Evolutionary conservation across 2,888 invertebrate species (phyloP), one percentile per base, ranked within the genome.

Genomic region (Netelia melanura): DNA sequence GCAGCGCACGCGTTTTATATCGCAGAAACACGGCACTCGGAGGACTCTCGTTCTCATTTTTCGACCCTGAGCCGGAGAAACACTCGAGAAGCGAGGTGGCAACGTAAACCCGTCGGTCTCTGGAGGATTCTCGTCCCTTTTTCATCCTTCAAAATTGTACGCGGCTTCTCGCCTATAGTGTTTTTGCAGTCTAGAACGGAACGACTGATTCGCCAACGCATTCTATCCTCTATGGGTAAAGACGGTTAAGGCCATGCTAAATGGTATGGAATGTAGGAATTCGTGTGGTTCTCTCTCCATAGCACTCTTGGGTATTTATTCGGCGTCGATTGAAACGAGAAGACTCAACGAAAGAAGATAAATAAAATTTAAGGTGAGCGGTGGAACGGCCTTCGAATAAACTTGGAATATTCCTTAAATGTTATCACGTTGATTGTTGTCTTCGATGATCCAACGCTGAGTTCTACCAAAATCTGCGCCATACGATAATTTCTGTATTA

Each of bases 211-310:
- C 65, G 52, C 70, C 38, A 72, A 70, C 62, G 68, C 68, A 70
- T 81, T 81, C 74, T 61, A 25, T 25, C 52, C n/a, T 43, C 38
- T 23, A 38, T 11, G 68, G 81, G 44, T 72, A 65, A 77, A 70
- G 54, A 84, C 74, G 44, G 65, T 38, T 14, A 64, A 79, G 38
- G 30, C 74, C 78, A 67, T 78, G 64, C 86, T 83, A 88, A 89
- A 86, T 87, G 87, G 86, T 81, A 86, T 81, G 88, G 88, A 89
- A 89, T 88, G 88, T 84, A 80, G 87, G 86, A 87, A 88, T 86
- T 86, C 81, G 74, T 83, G 71, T 75, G 79, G 9, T 48, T 61
- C 30, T 76, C 78, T 86, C 85, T 86, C 56, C 86, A 67, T 78
- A 68, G 56, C 84, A 61, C 77, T 70, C 72, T 62, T 11, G 74